phyloP scores from a whole-genome alignment of 2,797 vertebrate genomes.

The Linurgus olivaceus region DNA sequence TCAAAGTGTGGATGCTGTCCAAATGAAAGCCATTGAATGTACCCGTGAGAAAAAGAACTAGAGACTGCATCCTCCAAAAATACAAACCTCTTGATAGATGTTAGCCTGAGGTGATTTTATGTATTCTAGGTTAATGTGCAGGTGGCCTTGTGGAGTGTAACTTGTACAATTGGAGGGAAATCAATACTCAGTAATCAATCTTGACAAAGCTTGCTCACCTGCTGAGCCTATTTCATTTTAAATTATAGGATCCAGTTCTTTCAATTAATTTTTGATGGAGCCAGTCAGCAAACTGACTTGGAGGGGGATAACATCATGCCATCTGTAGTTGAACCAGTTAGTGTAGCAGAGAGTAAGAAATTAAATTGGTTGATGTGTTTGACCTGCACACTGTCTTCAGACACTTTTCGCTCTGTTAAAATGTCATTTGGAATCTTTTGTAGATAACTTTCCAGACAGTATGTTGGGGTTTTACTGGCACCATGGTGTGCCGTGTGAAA shows the following conservation, averaged over 20 bases:
- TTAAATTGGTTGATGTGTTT: slow-evolving; percentile 50
- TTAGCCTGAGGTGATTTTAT: background rate
- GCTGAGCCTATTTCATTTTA: slow-evolving; percentile 52
- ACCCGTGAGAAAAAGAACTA: background rate
- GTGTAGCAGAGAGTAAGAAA: slow-evolving; percentile 13
- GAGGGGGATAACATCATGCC: background rate
- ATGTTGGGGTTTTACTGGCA: slow-evolving; percentile 7
- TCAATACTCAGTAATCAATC: slow-evolving; percentile 54
- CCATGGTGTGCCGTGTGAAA: slow-evolving; percentile 13
- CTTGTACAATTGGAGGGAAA: slow-evolving; percentile 24
- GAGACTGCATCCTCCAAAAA: background rate
- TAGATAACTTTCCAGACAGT: slow-evolving; percentile 4
- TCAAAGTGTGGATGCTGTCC: background rate
- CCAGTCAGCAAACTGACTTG: slow-evolving; percentile 11
- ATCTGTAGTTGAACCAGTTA: background rate
- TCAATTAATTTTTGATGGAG: slow-evolving; percentile 52
- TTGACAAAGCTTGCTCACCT: slow-evolving; percentile 41
- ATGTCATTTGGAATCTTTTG: slow-evolving; percentile 40
- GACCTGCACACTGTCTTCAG: slow-evolving; percentile 29
- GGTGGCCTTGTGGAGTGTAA: slow-evolving; percentile 5
- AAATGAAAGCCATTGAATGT: background rate
- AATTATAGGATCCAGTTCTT: slow-evolving; percentile 31
- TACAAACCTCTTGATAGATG: background rate
- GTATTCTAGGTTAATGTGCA: slow-evolving; percentile 18
- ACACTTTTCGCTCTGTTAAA: slow-evolving; percentile 42